Evolutionary conservation across 2,888 invertebrate genomes (phyloP).

Genomic region (Hypomecis atomaria): DNA sequence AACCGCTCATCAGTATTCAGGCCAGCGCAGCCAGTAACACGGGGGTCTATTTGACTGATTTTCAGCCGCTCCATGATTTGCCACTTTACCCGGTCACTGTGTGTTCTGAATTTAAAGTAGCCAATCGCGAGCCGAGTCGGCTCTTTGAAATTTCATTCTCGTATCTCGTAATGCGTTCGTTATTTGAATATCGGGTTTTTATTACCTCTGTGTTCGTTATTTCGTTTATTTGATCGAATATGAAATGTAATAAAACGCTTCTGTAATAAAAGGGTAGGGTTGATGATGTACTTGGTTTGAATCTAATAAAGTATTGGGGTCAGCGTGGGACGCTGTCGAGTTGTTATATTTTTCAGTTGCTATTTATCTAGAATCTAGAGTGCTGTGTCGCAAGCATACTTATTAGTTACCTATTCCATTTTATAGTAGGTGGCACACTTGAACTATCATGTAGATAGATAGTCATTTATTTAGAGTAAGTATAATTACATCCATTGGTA

Average conservation of each 20-base stretch:
- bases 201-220: conserved; percentile 53
- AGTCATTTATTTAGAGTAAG: no score
- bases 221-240: conserved; percentile 42
- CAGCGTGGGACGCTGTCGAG: background rate
- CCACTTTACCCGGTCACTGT: conserved; percentile 82
- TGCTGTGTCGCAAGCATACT: no score
- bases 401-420: no score
- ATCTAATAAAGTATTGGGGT: conserved; percentile 23
- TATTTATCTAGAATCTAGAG: background rate
- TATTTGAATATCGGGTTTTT: conserved; percentile 73
- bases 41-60: conserved; percentile 83
- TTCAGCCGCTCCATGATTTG: conserved; percentile 83
- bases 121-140: conserved; percentile 61
- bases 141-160: conserved; percentile 80
- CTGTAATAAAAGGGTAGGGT: conserved; percentile 28
- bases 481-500: no score
- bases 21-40: conserved; percentile 68
- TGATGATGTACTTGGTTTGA: conserved; percentile 14
- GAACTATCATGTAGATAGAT: no score
- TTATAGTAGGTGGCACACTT: no score
- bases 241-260: conserved; percentile 32
- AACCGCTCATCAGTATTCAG: conserved; percentile 66
- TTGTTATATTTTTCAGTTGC: background rate
- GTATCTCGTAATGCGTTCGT: conserved; percentile 68
- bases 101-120: conserved; percentile 74